phyloP scores from a whole-genome alignment of 2,113 vertebrate species.

The Atlantisia rogersi region DNA sequence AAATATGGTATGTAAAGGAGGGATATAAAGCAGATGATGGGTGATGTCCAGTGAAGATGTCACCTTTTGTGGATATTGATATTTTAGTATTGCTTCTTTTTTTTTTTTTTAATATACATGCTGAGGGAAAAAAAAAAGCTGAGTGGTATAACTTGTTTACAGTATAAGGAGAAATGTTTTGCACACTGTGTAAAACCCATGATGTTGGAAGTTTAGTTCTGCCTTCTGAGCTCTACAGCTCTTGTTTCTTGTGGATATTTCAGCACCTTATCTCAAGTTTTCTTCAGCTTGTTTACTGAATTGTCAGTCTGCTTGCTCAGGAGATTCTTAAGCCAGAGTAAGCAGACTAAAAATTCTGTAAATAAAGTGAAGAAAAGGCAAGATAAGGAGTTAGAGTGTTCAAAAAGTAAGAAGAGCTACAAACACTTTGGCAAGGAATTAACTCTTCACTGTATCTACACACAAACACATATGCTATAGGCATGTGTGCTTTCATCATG shows the following conservation, averaged over 20 bases:
- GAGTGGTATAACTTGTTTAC: background rate
- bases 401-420: conserved; percentile 29
- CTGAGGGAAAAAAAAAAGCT: background rate
- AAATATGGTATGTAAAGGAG: background rate
- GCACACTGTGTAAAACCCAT: background rate
- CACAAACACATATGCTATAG: background rate
- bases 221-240: background rate
- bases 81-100: background rate
- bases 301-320: conserved; percentile 64
- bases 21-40: background rate
- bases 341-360: conserved; percentile 41
- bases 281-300: conserved; percentile 58
- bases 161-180: background rate
- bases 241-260: conserved; percentile 56
- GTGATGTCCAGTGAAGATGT: background rate
- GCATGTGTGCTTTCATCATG: background rate
- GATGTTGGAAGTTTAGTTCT: conserved; percentile 14
- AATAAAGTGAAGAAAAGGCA: conserved; percentile 50
- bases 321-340: conserved; percentile 55
- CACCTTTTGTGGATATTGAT: background rate
- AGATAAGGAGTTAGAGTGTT: conserved; percentile 31
- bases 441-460: background rate
- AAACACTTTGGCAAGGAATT: conserved; percentile 16
- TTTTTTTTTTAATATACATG: background rate
- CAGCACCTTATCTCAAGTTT: conserved; percentile 41